phyloP scores from a whole-genome alignment of 2,888 invertebrate genomes.

The Tenthredo notha region DNA sequence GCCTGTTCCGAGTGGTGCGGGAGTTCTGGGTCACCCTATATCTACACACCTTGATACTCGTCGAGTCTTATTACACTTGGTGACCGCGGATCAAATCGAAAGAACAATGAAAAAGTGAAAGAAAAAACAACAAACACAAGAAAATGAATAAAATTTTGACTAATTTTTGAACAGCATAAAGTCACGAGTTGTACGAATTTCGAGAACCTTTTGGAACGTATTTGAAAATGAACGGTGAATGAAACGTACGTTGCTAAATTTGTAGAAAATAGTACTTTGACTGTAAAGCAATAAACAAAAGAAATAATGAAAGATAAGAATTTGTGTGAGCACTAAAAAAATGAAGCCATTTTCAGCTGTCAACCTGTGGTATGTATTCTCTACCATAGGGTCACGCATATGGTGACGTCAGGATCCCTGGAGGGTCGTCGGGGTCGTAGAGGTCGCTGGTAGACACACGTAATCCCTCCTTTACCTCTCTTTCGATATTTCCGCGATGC shows the following conservation, averaged over 20 bases:
- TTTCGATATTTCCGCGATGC: not conserved
- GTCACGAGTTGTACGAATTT: no score
- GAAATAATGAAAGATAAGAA: not conserved
- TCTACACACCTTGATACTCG: not conserved
- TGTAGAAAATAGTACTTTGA: not conserved
- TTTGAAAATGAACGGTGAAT: not conserved
- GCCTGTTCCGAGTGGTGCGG: no score
- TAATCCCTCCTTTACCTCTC: not conserved
- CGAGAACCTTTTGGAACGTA: no score
- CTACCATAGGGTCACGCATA: not conserved
- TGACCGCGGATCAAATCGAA: not conserved
- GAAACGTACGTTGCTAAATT: not conserved
- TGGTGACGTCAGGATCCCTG: conserved; percentile 20
- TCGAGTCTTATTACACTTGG: not conserved
- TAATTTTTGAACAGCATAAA: no score
- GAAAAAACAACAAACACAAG: not conserved
- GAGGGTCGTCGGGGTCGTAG: not conserved
- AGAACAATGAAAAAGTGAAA: not conserved
- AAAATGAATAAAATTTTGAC: not conserved
- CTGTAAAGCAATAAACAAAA: not conserved
- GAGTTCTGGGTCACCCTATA: no score
- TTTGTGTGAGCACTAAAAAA: not conserved
- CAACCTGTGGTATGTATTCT: conserved; percentile 1
- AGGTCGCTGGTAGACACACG: not conserved
- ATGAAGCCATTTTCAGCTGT: not conserved